Percentiles rank a stretch among this genome's conserved stretches.
These are phyloP conservation scores for Nymphalis polychloros DNA, from an alignment of 2,888 invertebrate genomes.

Conservation along the genomic window DNA sequence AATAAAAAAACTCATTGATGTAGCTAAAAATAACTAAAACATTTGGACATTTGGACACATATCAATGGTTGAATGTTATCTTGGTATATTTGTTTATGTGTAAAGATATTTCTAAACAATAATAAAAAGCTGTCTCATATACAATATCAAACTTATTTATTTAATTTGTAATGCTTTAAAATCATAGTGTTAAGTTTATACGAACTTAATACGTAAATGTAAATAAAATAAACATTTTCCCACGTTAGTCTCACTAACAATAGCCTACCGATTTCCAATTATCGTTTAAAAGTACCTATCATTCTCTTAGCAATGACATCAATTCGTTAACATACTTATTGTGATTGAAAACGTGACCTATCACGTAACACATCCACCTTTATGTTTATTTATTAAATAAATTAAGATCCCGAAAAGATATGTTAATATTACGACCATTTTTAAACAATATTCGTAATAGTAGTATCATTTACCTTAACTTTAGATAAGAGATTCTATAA, in stretches of 20 bases:
- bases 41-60: too few species aligned
- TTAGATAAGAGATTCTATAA: too few species aligned
- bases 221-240: constrained; percentile 17
- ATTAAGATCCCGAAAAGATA: constrained; percentile 42
- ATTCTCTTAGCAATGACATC: constrained; percentile 58
- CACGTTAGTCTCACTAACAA: constrained; percentile 16
- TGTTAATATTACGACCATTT: constrained; percentile 40
- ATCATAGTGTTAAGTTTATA: too few species aligned
- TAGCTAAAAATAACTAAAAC: too few species aligned
- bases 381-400: constrained; percentile 47
- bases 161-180: too few species aligned
- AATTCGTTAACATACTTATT: constrained; percentile 50
- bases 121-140: too few species aligned
- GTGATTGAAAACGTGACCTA: constrained; percentile 81
- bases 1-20: too few species aligned
- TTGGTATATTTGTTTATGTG: too few species aligned
- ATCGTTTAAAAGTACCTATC: constrained; percentile 2
- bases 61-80: too few species aligned
- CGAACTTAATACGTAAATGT: not conserved
- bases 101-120: too few species aligned
- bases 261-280: constrained; percentile 10
- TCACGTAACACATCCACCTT: constrained; percentile 58
- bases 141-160: too few species aligned
- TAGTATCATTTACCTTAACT: not conserved
- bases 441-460: not conserved